Evolutionary conservation across 2,797 vertebrate species (phyloP).

Genomic region (Falco biarmicus): DNA sequence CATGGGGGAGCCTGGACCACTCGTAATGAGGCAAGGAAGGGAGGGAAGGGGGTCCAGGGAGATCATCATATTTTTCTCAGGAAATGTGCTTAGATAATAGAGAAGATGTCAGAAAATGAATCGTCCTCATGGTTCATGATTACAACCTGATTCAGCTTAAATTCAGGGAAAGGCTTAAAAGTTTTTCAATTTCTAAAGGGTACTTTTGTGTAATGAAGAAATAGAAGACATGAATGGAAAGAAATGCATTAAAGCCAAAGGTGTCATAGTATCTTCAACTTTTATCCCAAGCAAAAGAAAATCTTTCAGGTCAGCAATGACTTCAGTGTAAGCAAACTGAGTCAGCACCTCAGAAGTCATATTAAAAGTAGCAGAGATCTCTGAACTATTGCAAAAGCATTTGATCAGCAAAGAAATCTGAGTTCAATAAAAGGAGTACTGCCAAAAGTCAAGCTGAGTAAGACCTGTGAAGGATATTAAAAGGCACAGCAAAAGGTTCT

Average conservation of each 20-base stretch:
- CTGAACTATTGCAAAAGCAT: conserved; percentile 14
- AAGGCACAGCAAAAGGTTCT: conserved; percentile 10
- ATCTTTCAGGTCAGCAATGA: not conserved
- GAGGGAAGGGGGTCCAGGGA: not conserved
- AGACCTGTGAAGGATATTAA: not conserved
- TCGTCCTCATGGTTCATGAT: not conserved
- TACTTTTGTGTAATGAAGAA: conserved; percentile 1
- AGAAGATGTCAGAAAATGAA: not conserved
- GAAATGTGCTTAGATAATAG: not conserved
- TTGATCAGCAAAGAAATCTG: conserved; percentile 50
- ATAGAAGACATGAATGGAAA: not conserved
- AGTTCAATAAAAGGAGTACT: conserved; percentile 6
- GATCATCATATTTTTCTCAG: not conserved
- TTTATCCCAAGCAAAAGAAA: not conserved
- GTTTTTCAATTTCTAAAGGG: not conserved
- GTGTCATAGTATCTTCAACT: not conserved
- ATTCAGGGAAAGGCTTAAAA: not conserved
- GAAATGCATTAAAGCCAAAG: not conserved
- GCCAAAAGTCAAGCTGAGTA: conserved; percentile 44
- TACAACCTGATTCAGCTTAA: not conserved
- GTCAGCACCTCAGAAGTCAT: conserved; percentile 41
- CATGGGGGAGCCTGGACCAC: not conserved
- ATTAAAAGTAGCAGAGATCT: not conserved
- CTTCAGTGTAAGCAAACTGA: conserved; percentile 30
- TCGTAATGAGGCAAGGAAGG: not conserved